Evolutionary conservation across 1,140 invertebrate species (phyloP), one percentile per base, ranked within the genome.

Genomic region (Rhyacophila brunnea): DNA sequence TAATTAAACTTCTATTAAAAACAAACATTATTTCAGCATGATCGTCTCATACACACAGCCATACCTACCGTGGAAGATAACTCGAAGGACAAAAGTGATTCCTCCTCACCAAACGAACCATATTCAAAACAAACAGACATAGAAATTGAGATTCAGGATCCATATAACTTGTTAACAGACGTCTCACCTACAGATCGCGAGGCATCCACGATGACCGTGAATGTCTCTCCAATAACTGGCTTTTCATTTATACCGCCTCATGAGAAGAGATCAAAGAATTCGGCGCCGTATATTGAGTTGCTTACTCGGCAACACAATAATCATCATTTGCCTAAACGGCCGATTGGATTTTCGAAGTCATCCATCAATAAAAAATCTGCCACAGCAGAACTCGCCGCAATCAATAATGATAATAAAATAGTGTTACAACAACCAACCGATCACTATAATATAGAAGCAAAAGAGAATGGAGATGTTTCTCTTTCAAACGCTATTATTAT

Each of bases 11-110:
- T n/a, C n/a, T n/a, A n/a, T n/a, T n/a, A n/a, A n/a, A n/a, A n/a
- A n/a, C n/a, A n/a, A n/a, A n/a, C n/a, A 15, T 19, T 42, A 32
- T 59, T 64, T 28, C 42, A 65, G 64, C 60, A 59, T 53, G 64
- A 65, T 40, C 54, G 63, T 15, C 44, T 65, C 4, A 34, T 61
- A n/a, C 63, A 57, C 14, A 61, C 15, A 45, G 63, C 63, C 15
- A 43, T 61, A 13, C 63, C 63, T n/a, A 61, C 3, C 34, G 34
- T 20, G 28, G 58, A 60, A 11, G 6, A 19, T n/a, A 23, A 6
- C 52, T 43, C 36, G 2, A 14, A 36, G 6, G 35, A 40, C 23
- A 28, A 28, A 28, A 5, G 23, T 28, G 23, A 28, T 5, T n/a
- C 23, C 9, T 28, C 23, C 23, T n/a, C n/a, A 19, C 15, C 11